Conservation (phyloP, 2,888 invertebrate genomes). For the Pseudoips prasinana region DNA sequence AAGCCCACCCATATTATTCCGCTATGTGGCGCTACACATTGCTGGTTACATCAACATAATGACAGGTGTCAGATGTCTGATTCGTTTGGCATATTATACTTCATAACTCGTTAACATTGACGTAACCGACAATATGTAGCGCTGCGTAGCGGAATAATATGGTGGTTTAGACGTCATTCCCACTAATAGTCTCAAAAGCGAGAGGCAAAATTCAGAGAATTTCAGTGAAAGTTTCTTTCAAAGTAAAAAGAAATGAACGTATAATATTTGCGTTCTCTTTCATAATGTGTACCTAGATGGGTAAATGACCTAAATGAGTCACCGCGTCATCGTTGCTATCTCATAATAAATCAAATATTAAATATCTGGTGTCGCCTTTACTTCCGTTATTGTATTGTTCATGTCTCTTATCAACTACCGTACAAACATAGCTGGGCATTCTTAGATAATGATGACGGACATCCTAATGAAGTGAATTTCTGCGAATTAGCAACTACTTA, state of each 20-base stretch:
- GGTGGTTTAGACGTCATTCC: no score
- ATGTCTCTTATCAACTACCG: constrained; percentile 40
- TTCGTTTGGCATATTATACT: no score
- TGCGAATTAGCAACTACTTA: no score
- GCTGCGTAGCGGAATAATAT: no score
- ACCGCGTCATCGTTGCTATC: constrained; percentile 21
- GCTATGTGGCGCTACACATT: no score
- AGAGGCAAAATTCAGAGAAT: constrained; percentile 7
- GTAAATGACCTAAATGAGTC: constrained; percentile 31
- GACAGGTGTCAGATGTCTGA: no score
- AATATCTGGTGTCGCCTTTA: constrained; percentile 17
- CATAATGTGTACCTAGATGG: constrained; percentile 7
- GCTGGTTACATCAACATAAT: no score
- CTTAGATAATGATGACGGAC: constrained; percentile 19
- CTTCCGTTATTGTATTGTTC: constrained; percentile 44
- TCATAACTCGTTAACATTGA: no score
- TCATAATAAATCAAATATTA: constrained; percentile 21
- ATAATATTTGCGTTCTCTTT: constrained; percentile 18
- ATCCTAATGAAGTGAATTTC: no score
- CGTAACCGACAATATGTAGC: no score
- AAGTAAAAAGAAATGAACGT: constrained; percentile 5
- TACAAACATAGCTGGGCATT: constrained; percentile 20
- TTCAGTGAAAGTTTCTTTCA: constrained; percentile 27
- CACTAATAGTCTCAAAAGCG: no score
- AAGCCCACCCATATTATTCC: no score